Conservation (phyloP, 2,888 invertebrate species). For the Drosophila prostipennis region DNA sequence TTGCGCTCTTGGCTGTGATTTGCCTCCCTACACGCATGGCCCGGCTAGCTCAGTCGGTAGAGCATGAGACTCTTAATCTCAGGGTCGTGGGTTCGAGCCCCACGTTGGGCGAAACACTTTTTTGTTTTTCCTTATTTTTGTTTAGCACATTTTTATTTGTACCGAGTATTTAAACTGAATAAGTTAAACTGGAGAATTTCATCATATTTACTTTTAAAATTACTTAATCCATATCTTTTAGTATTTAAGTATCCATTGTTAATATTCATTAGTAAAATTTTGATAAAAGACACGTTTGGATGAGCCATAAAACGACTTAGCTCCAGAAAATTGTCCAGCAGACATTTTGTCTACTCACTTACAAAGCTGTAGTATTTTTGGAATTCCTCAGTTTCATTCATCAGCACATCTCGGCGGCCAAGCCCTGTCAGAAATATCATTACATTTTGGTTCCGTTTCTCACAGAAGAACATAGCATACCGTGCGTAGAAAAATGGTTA, state of each 20-base stretch:
- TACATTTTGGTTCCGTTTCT: slow-evolving; percentile 36
- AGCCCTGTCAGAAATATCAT: slow-evolving; percentile 42
- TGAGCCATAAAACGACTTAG: no score
- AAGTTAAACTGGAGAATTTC: no score
- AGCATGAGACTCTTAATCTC: slow-evolving; percentile 85
- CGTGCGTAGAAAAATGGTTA: slow-evolving; percentile 63
- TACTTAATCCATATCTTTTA: no score
- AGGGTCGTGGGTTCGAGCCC: slow-evolving; percentile 85
- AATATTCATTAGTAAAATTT: no score
- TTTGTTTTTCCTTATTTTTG: slow-evolving; percentile 11
- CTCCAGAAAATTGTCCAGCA: background rate
- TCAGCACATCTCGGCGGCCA: slow-evolving; percentile 23
- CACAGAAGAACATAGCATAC: slow-evolving; percentile 30
- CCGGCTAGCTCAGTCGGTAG: slow-evolving; percentile 85
- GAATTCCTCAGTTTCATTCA: slow-evolving; percentile 28
- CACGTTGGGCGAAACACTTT: slow-evolving; percentile 80
- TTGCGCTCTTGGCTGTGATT: background rate
- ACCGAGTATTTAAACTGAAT: no score
- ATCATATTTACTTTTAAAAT: no score
- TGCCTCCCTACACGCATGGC: slow-evolving; percentile 39
- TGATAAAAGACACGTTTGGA: no score
- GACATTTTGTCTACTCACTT: slow-evolving; percentile 26
- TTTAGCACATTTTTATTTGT: no score
- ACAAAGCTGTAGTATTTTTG: slow-evolving; percentile 14
- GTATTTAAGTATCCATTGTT: no score